Evolutionary conservation across 1,140 invertebrate genomes (phyloP), one percentile per base, ranked within the genome.

Genomic region (Drosophila nigrodunni): DNA sequence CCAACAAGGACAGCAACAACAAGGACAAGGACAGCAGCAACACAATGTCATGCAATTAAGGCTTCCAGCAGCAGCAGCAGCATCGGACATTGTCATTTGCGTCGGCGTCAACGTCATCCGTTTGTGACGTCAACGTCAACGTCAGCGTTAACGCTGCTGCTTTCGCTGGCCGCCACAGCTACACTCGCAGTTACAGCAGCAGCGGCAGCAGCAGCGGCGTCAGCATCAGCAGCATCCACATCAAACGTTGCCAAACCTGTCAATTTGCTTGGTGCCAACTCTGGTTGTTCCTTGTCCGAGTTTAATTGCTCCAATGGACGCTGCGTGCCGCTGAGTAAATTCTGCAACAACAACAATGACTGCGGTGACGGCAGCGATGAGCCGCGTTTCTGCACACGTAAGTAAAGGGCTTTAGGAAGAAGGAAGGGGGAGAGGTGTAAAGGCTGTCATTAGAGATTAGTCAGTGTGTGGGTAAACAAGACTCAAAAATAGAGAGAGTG

Each of bases 321-420:
- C 78, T 98, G 97, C 93, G 94, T 97, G 68, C 94, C 96, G 59
- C 94, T 96, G 58, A 97, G 96, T 93, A 94, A 95, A 89, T 97
- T 95, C 92, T 98, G 97, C 93, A 96, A 98, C 92, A 95, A 95
- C 75, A 94, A 95, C 69, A 96, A 97, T 92, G 96, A 98, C 90
- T 98, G 97, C 83, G 96, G 96, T 1, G 97, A 98, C 91, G 95
- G 95, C 35, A 96, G 95, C 44, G 97, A 98, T 92, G 97, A 98
- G 91, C 95, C 96, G 34, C 94, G 96, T 80, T 96, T 96, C 91
- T 98, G 97, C 91, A 96, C 97, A 92, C 96, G 97, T 98, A 93
- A 97, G 97, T 96, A 72, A 13, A 39, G 7, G 60, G 6, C 25
- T n/a, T 13, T 4, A 10, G 50, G 10, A 7, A 25, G 39, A 6